These are phyloP conservation scores for Gallinago stenura DNA, from an alignment of 2,797 vertebrate genomes.

Conservation along the genomic window DNA sequence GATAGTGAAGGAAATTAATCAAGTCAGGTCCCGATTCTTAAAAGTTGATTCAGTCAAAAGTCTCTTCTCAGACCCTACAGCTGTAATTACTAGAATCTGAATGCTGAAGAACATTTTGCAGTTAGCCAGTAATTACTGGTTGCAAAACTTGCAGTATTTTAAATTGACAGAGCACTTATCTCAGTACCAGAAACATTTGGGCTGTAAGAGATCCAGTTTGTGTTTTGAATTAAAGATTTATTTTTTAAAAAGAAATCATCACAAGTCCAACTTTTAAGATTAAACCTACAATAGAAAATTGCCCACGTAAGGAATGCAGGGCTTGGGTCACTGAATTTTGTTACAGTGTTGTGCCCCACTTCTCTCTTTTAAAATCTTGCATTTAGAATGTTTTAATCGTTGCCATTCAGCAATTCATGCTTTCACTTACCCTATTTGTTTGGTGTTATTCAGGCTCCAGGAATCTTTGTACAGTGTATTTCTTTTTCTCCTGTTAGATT, in stretches of 20 bases:
- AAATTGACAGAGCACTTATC: background rate
- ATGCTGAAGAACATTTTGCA: background rate
- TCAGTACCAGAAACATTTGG: background rate
- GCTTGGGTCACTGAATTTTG: background rate
- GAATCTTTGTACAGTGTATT: background rate
- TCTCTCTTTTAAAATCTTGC: background rate
- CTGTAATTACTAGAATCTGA: background rate
- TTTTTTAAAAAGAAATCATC: background rate
- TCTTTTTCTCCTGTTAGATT: background rate
- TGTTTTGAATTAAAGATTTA: background rate
- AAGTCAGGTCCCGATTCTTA: background rate
- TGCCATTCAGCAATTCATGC: background rate
- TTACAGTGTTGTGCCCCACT: background rate
- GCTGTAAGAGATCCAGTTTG: background rate
- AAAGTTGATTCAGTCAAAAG: background rate
- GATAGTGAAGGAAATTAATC: background rate
- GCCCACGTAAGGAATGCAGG: background rate
- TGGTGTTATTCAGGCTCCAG: background rate
- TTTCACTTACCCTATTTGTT: conserved; percentile 68
- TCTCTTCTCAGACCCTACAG: background rate
- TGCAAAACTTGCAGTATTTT: background rate
- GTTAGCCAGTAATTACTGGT: background rate
- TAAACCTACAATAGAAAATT: background rate
- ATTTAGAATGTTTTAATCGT: background rate
- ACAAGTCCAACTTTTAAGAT: background rate